A percentile compares a stretch with the other conserved stretches of the same genome.
Evolutionary conservation across 92 coral and sea anemone genomes (phyloP).

Genomic region (Meandrina meandrites): DNA sequence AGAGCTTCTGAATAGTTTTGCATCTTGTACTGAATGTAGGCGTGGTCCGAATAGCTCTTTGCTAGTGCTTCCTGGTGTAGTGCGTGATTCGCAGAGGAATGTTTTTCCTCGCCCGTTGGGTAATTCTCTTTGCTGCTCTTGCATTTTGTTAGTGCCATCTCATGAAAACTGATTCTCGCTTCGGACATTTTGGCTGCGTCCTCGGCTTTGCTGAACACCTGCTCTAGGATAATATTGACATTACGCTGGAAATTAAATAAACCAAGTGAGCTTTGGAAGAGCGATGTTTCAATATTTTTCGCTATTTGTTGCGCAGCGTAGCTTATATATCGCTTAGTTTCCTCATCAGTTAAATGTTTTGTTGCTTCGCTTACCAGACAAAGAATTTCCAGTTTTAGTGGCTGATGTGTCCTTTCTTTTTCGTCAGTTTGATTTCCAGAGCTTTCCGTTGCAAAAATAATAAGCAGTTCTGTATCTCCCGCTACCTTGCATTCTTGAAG

Average conservation of each 20-base stretch:
- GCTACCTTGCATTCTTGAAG: too few relatives aligned
- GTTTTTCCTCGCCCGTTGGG: too few relatives aligned
- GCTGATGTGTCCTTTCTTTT: not conserved
- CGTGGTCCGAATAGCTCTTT: too few relatives aligned
- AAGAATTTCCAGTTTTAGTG: not conserved
- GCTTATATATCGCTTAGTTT: not conserved
- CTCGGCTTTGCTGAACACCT: not conserved
- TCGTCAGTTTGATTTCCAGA: too few relatives aligned
- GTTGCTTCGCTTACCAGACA: not conserved
- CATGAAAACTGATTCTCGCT: not conserved
- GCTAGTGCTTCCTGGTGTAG: too few relatives aligned
- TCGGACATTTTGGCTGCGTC: not conserved
- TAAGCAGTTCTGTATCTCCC: too few relatives aligned
- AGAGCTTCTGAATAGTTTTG: too few relatives aligned
- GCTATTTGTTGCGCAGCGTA: not conserved
- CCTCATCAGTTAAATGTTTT: not conserved
- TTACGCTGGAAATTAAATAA: not conserved
- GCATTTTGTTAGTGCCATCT: not conserved
- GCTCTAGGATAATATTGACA: not conserved
- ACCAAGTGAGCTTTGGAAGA: not conserved
- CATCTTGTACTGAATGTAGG: too few relatives aligned
- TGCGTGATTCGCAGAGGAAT: too few relatives aligned
- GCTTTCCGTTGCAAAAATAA: too few relatives aligned
- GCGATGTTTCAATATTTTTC: not conserved
- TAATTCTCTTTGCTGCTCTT: not conserved